Base-by-base conservation (phyloP, 1,140 invertebrate genomes). In the Palaemon carinicauda region DNA sequence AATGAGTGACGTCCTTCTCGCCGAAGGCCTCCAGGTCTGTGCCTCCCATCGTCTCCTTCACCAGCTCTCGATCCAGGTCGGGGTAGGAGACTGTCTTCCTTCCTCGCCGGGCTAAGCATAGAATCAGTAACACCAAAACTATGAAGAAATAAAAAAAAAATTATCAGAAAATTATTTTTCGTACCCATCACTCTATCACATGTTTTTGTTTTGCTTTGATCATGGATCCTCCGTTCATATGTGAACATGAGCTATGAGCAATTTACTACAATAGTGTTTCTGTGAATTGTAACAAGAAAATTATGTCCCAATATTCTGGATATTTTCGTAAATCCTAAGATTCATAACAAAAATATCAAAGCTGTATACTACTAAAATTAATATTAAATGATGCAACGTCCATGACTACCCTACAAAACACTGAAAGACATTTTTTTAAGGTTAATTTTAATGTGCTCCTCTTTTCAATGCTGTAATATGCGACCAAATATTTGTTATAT, bases 21-120 rank as follows among this genome's bases (percentile, higher is more conserved):
- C 79, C 87, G 53, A 77, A 82, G 17, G 73, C 87, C 31, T 88
- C 87, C 69, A 82, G 33, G 56, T 88, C 82, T 27, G 80, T 82
- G 52, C 71, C 53, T 21, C 87, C 87, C 71, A 88, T 82, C 54
- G 87, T 88, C 56, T 88, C 80, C 56, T 88, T 88, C 17, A 88
- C 87, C 27, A 88, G 75, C 33, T 87, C 77, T 21, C 29, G 17
- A 15, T 82, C 69, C 27, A 82, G 50, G 51, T 88, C 80, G n/a
- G 87, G 80, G 73, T 82, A 78, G 15, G 87, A 77, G 33, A 77
- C 71, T n/a, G 74, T 73, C 27, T 82, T 60, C 41, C 73, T 83
- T n/a, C 80, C 60, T 19, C 87, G 80, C 0, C 87, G 80, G 31
- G 71, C 60, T 9, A 88, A 71, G n/a, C 80, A 79, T 24, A 88